These are phyloP conservation scores for Myiagra hebetior DNA, from an alignment of 2,113 vertebrate genomes.

Conservation along the genomic window DNA sequence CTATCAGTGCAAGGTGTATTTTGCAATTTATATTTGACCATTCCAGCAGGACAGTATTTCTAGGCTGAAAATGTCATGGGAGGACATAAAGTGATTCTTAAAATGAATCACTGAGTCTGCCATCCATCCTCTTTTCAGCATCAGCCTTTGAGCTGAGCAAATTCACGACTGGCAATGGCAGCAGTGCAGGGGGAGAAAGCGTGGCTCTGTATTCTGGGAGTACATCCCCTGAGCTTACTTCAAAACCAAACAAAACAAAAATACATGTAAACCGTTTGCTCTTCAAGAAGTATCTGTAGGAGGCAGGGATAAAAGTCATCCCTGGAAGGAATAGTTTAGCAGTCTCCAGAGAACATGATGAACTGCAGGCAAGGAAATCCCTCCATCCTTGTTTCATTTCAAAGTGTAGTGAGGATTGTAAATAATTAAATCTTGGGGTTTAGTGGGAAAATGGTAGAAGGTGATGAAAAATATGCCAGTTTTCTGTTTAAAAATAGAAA, in stretches of 20 bases:
- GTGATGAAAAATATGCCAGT: background rate
- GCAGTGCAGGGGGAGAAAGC: background rate
- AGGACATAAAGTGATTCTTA: conserved; percentile 22
- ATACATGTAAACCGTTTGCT: conserved; percentile 53
- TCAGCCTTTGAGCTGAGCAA: background rate
- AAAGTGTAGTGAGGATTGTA: conserved; percentile 24
- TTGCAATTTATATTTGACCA: conserved; percentile 14
- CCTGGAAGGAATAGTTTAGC: conserved; percentile 54
- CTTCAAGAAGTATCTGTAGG: conserved; percentile 50
- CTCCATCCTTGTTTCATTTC: conserved; percentile 59
- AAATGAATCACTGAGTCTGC: background rate
- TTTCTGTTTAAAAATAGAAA: background rate
- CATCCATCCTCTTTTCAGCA: background rate
- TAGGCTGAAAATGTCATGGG: conserved; percentile 8
- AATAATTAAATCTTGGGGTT: conserved; percentile 60
- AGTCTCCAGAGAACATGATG: conserved; percentile 46
- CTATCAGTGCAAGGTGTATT: background rate
- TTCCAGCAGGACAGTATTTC: conserved; percentile 25
- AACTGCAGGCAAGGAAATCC: conserved; percentile 61
- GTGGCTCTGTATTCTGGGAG: background rate
- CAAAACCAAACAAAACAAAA: conserved; percentile 47
- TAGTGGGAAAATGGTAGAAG: conserved; percentile 1
- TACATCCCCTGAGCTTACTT: conserved; percentile 25
- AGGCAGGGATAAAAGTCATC: conserved; percentile 56
- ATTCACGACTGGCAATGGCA: background rate